Base-by-base conservation (phyloP, 2,888 invertebrate species). In the Branchellion lobata region DNA sequence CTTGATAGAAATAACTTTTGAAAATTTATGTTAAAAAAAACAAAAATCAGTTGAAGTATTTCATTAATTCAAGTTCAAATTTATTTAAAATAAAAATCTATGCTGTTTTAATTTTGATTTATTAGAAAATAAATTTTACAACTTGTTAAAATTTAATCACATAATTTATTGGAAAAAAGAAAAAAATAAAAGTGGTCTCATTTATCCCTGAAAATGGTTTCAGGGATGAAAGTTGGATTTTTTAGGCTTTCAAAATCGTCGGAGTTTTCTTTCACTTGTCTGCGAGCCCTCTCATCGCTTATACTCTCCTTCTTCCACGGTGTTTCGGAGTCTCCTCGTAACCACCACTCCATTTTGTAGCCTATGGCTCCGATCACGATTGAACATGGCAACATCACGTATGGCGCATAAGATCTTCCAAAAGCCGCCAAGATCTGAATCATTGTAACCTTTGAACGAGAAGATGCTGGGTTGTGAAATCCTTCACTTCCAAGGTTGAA, bases 341-440 rank as follows among this genome's bases (percentile, higher is more conserved):
- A 77, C 31, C 84, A 81, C 75, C 86, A 85, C 89, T 96, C 95
- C 82, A 95, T 83, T 84, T 94, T 92, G 86, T 96, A 96, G 34
- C 96, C 96, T 84, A 95, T 88, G 79, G 93, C 90, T 2, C 95
- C 96, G 34, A 95, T 90, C 0, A 94, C 88, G 0, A 91, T 92
- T 0, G 94, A 95, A 82, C 94, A 89, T 0, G 96, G 96, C 65
- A 95, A 87, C 0, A 93, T 93, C 51, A 95, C 88, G 82, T 91
- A 92, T 0, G 93, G 92, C 0, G 92, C 93, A 86, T 94, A 94
- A 1, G 90, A 89, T 78, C 93, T 88, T 31, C 93, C 83, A 77
- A 92, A 89, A 80, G 90, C 90, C 14, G 40, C 40, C 14, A 40
- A 40, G 5, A 40, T 40, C 14, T 40, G 40, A 40, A 40, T 40